phyloP scores from a whole-genome alignment of 2,797 vertebrate species.

The Syngnathus rostellatus region DNA sequence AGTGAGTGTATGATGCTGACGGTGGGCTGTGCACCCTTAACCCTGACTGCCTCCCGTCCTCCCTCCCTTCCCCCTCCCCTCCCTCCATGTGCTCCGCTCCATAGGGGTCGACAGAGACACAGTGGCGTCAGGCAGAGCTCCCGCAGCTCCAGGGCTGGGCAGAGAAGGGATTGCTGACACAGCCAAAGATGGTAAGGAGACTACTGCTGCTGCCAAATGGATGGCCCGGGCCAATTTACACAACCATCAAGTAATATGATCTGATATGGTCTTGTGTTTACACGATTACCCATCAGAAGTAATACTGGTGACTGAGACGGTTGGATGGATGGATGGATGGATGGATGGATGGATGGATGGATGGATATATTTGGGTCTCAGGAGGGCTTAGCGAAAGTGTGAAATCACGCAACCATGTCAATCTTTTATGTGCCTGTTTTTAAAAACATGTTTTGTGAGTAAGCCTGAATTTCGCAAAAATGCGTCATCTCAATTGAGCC shows the following conservation, averaged over 20 bases:
- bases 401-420: too few species aligned
- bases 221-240: constrained; percentile 55
- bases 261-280: constrained; percentile 56
- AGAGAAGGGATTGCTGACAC: constrained; percentile 82
- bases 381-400: too few species aligned
- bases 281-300: constrained; percentile 35
- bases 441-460: too few species aligned
- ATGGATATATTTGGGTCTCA: not conserved
- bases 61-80: constrained; percentile 51
- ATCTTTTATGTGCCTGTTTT: too few species aligned
- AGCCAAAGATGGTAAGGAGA: constrained; percentile 85
- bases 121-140: constrained; percentile 82
- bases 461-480: too few species aligned
- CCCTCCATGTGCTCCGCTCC: constrained; percentile 67
- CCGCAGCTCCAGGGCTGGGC: constrained; percentile 83
- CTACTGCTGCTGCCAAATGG: constrained; percentile 57
- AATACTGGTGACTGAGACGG: constrained; percentile 56
- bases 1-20: constrained; percentile 70
- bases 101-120: constrained; percentile 82
- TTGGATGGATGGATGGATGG: constrained; percentile 34
- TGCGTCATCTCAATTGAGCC: too few species aligned
- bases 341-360: not conserved
- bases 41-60: not conserved
- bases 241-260: constrained; percentile 57
- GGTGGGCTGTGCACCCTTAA: constrained; percentile 47